Base-by-base conservation (phyloP, 2,797 vertebrate genomes). In the Propithecus deckenii region DNA sequence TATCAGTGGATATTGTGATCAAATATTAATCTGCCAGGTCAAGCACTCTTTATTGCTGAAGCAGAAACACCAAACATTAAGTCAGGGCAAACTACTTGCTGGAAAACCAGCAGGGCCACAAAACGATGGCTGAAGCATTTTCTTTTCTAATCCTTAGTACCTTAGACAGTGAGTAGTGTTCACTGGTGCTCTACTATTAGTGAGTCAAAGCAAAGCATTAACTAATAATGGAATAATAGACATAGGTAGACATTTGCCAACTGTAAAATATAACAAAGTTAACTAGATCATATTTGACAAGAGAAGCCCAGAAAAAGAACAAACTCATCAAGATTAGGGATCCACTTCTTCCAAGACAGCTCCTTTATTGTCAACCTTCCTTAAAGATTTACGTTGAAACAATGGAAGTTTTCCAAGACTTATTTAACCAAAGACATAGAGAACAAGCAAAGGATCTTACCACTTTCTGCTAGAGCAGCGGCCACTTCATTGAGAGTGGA, bases 401-500 rank as follows among this genome's bases (percentile, higher is more conserved):
- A n/a, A 4, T 9, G 20, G 2, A 72, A 83, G 20, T 50, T 92
- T 88, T 55, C 7, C 17, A 65, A 92, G 52, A 88, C 20, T 81
- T 85, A 55, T 74, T 94, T 52, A 94, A 41, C 28, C 69, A 80
- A 50, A 85, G 0, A 7, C 65, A 61, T 14, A 13, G 18, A 13
- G 30, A 38, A 75, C 0, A 6, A 30, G 10, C 1, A 32, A 61
- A 1, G 52, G 38, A 57, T 48, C 99, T 98, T 98, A 99, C 99
- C 99, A 86, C 99, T 99, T 98, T 99, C 99, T 2, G 99, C 99
- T 50, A 99, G 98, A 86, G 99, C 99, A 76, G 99, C 99, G 48
- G 99, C 99, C 98, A 99, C 99, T 96, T 99, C 99, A 0, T 99
- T 99, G 81, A 99, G 99, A 65, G 99, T 99, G 90, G 99, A 99